A percentile compares a stretch with the other conserved stretches of the same genome.
Evolutionary conservation across 1,140 invertebrate species (phyloP).

Genomic region (Drosophila elegans): DNA sequence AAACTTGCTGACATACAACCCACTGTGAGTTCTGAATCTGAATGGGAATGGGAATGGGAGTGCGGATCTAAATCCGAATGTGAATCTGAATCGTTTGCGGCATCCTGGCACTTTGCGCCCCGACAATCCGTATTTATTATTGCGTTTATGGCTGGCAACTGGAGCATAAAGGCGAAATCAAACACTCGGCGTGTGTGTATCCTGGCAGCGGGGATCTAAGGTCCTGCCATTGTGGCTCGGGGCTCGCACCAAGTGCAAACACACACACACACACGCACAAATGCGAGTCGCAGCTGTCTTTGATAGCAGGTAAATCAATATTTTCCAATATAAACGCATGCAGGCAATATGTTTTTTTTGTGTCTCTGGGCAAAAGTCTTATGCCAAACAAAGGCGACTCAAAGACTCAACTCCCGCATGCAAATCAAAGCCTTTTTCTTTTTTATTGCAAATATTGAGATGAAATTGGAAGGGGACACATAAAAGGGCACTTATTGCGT

Average conservation of each 20-base stretch:
- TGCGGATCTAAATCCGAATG: conserved; percentile 1
- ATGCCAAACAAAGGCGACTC: conserved; percentile 50
- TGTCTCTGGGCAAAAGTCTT: conserved; percentile 29
- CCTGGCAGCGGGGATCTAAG: conserved; percentile 23
- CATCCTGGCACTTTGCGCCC: conserved; percentile 39
- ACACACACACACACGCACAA: not conserved
- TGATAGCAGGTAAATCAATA: conserved; percentile 82
- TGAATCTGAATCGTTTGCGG: conserved; percentile 6
- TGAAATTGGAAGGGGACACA: not conserved
- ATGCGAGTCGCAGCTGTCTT: conserved; percentile 64
- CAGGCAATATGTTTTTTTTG: conserved; percentile 48
- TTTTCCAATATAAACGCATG: conserved; percentile 78
- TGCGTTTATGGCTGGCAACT: conserved; percentile 63
- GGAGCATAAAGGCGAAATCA: conserved; percentile 52
- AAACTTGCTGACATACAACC: not conserved
- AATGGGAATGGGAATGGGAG: not conserved
- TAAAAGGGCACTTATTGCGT: conserved; percentile 23
- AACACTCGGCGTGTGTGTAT: conserved; percentile 2
- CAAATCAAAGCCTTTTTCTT: conserved; percentile 34
- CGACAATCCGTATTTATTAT: conserved; percentile 78
- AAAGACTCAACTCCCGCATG: conserved; percentile 26
- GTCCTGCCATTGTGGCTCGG: conserved; percentile 15
- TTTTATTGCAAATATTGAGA: conserved; percentile 8
- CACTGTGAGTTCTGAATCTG: not conserved
- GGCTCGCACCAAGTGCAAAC: conserved; percentile 14